phyloP scores from a whole-genome alignment of 2,113 vertebrate genomes.

The Proteles cristata region DNA sequence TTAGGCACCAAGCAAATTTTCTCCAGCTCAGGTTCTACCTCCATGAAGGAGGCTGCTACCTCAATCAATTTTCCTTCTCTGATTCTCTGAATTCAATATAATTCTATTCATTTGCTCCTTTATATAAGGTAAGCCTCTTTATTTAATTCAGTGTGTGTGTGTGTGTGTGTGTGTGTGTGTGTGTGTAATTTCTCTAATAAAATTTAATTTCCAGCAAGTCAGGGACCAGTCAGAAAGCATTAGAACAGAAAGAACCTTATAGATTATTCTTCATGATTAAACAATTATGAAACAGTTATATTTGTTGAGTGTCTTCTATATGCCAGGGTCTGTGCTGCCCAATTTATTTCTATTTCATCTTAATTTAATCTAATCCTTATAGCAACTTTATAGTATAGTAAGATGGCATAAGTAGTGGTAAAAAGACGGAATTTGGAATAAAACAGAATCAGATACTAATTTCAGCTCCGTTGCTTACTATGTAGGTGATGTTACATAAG shows the following conservation, averaged over 20 bases:
- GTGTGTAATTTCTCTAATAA: background rate
- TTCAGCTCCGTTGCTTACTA: background rate
- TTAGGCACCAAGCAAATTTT: background rate
- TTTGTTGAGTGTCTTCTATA: background rate
- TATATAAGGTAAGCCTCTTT: background rate
- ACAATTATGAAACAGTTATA: background rate
- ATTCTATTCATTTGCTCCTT: background rate
- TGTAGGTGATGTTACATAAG: background rate
- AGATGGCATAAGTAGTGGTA: background rate
- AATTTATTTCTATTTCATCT: background rate
- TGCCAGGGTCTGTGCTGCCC: background rate
- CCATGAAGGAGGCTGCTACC: background rate
- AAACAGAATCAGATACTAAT: background rate
- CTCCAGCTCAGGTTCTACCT: background rate
- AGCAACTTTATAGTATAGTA: background rate
- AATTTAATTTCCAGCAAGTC: background rate
- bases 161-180: background rate
- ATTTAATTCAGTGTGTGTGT: background rate
- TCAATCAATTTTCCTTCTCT: background rate
- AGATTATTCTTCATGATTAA: background rate
- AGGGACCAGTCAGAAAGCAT: background rate
- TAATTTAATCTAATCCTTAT: background rate
- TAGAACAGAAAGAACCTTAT: background rate
- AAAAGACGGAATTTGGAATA: background rate
- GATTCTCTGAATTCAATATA: background rate